Base-by-base conservation (phyloP, 2,888 invertebrate genomes). In the Melanchra persicariae region DNA sequence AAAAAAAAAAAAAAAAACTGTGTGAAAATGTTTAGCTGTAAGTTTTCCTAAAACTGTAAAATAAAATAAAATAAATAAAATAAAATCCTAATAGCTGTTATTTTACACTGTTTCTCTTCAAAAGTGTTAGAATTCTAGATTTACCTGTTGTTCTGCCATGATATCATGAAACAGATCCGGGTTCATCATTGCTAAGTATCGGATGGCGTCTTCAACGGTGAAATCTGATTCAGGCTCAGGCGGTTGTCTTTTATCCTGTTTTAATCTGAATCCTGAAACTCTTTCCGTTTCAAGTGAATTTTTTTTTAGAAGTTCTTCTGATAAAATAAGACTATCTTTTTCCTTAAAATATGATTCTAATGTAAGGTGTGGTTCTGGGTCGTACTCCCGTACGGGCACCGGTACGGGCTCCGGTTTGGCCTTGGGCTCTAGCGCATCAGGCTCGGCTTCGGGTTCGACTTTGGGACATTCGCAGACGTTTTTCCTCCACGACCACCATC, bases 191-290 rank as follows among this genome's bases (percentile, higher is more conserved):
- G 92, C 91, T 69, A 92, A 91, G 37, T 89, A 90, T 74, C 87
- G 90, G 77, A 90, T 81, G 26, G 88, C 85, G 4, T 81, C 74
- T 34, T 85, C 86, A 22, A 43, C 2, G 19, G 34, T 71, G 40
- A 19, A 57, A 10, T 75, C 59, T 30, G 17, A 2, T 49, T 37
- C 10, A 34, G 24, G 10, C 3, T 43, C 54, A 22, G 66, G 45
- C 12, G 58, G 62, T 5, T 12, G 17, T 67, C 52, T 87, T 62
- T 86, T 88, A 17, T 70, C 74, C 9, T 83, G 68, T 49, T 81
- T 73, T 15, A 92, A 62, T 82, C 85, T 90, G 58, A 92, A 92
- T 24, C 92, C 93, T 8, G 93, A 93, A 1, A 84, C 87, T 24
- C 87, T 89, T 67, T 92, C 88, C 0, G 93, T 90, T 74, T 89